Base-by-base conservation (phyloP, 2,888 invertebrate genomes). In the Athetis lepigone region DNA sequence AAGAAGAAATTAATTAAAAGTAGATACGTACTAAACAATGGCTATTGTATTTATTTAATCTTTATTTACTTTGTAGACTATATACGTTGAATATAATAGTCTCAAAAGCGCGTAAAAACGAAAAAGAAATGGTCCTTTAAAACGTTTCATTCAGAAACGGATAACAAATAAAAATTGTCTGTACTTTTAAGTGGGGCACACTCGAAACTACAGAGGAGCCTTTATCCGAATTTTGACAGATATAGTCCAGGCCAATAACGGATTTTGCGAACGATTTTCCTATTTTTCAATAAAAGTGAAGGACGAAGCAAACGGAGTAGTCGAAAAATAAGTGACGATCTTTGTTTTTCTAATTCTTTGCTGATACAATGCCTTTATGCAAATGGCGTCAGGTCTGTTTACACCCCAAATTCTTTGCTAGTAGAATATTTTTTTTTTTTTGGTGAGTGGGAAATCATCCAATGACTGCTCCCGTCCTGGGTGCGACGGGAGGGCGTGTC, bases 211-310 rank as follows among this genome's bases (percentile, higher is more conserved):
- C 16, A 33, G 1, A 9, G 11, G 18, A 16, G 16, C 13, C 9
- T 33, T 11, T 23, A 11, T 9, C 6, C 29, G 40, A 29, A 57
- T 56, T 13, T 29, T 42, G 8, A 23, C 13, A 29, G 57, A 7
- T 40, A 23, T 8, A 56, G 13, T 59, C 16, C 9, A 43, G 6
- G 4, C 7, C 16, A 36, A 36, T 27, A 36, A 47, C 16, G 16
- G 29, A 21, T 18, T 64, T 18, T 18, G 27, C 16, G 36, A 49
- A 27, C 25, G n/a, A 54, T 39, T 66, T 29, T 25, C 7, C 16
- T 43, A 19, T 39, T 0, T 49, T 65, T 50, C 29, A 8, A 18
- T 37, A 21, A 65, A 27, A 36, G 16, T 21, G n/a, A 8, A 33
- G 11, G 27, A 19, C 46, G 16, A 3, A 33, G 18, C 2, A 19